phyloP scores from a whole-genome alignment of 2,113 vertebrate genomes.

The Pseudolaguvia tuberculata region DNA sequence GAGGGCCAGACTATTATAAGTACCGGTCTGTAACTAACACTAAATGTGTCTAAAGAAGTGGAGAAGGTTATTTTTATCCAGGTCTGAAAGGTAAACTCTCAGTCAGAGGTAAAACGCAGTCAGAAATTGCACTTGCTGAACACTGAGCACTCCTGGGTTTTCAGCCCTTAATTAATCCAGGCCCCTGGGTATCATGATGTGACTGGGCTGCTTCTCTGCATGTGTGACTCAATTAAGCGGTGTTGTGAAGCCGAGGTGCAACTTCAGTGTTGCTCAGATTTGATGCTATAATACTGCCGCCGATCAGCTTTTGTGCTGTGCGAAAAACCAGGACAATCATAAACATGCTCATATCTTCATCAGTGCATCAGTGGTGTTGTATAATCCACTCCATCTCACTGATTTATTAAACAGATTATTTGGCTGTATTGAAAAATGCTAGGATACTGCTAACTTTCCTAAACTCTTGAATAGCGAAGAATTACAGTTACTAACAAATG shows the following conservation, averaged over 20 bases:
- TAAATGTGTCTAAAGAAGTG: slow-evolving; percentile 55
- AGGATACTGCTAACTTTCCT: neutral
- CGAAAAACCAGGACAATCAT: slow-evolving; percentile 47
- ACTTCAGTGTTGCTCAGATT: slow-evolving; percentile 59
- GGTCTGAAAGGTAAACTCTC: slow-evolving; percentile 59
- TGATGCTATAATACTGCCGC: slow-evolving; percentile 41
- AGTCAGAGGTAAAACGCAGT: slow-evolving; percentile 55
- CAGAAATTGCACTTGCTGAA: slow-evolving; percentile 71
- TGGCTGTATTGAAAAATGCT: neutral
- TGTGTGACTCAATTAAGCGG: slow-evolving; percentile 72
- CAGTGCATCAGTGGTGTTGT: slow-evolving; percentile 22
- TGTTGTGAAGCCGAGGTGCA: slow-evolving; percentile 65
- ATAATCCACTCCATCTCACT: neutral
- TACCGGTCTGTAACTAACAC: neutral
- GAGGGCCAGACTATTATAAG: neutral
- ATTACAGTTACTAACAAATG: neutral
- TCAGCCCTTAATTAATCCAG: slow-evolving; percentile 75
- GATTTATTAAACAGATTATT: slow-evolving; percentile 13
- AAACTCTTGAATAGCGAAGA: too few relatives aligned
- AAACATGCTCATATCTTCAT: slow-evolving; percentile 43
- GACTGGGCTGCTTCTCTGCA: slow-evolving; percentile 59
- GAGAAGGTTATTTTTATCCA: slow-evolving; percentile 56
- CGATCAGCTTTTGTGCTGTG: slow-evolving; percentile 43
- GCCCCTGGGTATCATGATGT: slow-evolving; percentile 74
- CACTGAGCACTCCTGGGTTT: slow-evolving; percentile 66